These are phyloP conservation scores for Pelecanus crispus DNA, from an alignment of 2,113 vertebrate species.

Conservation along the genomic window DNA sequence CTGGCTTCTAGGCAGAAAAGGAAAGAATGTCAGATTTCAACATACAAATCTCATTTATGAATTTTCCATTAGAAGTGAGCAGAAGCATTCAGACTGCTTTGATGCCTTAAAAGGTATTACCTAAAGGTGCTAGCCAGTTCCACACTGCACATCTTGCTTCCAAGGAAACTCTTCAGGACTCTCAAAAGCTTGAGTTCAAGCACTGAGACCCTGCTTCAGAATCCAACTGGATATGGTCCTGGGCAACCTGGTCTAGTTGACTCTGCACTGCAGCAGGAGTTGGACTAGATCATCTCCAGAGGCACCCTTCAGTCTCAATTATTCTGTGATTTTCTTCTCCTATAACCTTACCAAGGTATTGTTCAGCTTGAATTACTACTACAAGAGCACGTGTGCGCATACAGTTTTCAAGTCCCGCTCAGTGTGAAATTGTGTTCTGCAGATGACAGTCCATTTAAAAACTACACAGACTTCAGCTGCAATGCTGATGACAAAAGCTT, in stretches of 20 bases:
- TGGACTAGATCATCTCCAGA: not conserved
- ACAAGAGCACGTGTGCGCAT: fast-evolving
- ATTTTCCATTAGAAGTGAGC: not conserved
- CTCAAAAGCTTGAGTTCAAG: not conserved
- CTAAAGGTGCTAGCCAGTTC: not conserved
- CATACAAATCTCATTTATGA: not conserved
- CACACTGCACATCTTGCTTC: not conserved
- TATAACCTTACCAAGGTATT: not conserved
- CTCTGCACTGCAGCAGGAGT: not conserved
- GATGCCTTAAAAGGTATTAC: not conserved
- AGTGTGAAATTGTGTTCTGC: not conserved
- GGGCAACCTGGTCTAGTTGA: not conserved
- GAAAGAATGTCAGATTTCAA: not conserved
- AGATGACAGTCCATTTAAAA: not conserved
- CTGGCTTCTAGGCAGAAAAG: not conserved
- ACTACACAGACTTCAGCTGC: not conserved
- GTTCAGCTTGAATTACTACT: not conserved
- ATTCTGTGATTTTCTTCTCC: not conserved
- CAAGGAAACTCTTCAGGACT: not conserved
- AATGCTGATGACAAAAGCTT: not conserved
- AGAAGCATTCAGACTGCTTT: not conserved
- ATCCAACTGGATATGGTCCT: not conserved
- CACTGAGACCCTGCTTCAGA: not conserved
- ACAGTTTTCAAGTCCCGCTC: not conserved
- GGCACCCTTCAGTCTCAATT: not conserved